Evolutionary conservation across 2,113 vertebrate genomes (phyloP).

Genomic region (Synchiropus splendidus): DNA sequence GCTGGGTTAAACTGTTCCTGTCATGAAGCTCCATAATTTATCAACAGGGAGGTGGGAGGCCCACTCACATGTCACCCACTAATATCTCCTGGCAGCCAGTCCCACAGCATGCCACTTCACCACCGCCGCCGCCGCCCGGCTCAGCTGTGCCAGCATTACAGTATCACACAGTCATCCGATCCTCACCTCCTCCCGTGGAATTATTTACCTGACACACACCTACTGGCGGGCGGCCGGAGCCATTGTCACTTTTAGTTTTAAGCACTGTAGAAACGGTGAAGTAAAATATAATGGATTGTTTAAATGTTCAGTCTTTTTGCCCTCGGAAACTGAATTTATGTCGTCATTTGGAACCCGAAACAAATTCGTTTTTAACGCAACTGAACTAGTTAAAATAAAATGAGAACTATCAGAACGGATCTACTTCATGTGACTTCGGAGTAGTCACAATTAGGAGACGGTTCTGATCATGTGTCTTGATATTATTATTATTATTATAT

Average conservation of each 20-base stretch:
- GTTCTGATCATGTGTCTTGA: too few species aligned
- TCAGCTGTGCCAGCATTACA: slow-evolving; percentile 21
- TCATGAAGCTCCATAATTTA: slow-evolving; percentile 66
- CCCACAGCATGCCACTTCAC: slow-evolving; percentile 31
- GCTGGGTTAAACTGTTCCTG: slow-evolving; percentile 58
- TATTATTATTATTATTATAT: too few species aligned
- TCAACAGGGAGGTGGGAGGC: slow-evolving; percentile 48
- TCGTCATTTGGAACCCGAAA: too few species aligned
- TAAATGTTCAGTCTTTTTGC: too few species aligned
- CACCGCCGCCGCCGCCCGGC: slow-evolving; percentile 17
- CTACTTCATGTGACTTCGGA: too few species aligned
- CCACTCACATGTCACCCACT: slow-evolving; percentile 61
- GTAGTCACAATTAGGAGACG: too few species aligned
- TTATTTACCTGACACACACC: slow-evolving; percentile 23
- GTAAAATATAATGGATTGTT: too few species aligned
- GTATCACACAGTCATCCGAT: slow-evolving; percentile 21
- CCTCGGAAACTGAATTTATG: too few species aligned
- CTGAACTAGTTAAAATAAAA: too few species aligned
- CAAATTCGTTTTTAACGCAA: too few species aligned
- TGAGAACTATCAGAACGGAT: too few species aligned
- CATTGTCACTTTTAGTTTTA: slow-evolving; percentile 5
- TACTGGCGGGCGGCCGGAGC: slow-evolving; percentile 3
- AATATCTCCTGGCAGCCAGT: slow-evolving; percentile 51
- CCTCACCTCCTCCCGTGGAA: slow-evolving; percentile 21
- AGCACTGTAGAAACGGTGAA: too few species aligned